A percentile compares a stretch with the other conserved stretches of the same genome.
Conservation (phyloP, 2,113 vertebrate genomes). For the Climacteris rufus region DNA sequence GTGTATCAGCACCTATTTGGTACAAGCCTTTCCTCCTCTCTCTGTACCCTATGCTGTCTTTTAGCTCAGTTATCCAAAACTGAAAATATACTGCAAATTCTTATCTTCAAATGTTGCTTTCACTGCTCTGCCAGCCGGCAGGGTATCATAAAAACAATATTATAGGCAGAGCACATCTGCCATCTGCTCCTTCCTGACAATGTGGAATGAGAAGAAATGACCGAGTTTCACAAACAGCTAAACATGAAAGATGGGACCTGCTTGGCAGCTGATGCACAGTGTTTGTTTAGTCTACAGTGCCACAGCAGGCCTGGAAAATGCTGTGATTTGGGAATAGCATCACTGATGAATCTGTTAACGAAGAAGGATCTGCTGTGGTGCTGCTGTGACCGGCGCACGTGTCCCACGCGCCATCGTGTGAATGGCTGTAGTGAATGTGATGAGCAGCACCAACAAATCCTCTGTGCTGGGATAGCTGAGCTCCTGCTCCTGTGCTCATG, state of each 20-base stretch:
- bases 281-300: neutral
- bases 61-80: neutral
- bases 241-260: conserved; percentile 35
- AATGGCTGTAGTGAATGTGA: neutral
- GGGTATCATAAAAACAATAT: conserved; percentile 9
- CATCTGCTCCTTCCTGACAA: conserved; percentile 42
- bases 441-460: neutral
- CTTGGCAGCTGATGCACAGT: neutral
- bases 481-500: neutral
- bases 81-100: conserved; percentile 3
- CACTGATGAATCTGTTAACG: neutral
- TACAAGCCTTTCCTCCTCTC: neutral
- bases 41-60: neutral
- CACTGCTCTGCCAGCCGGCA: neutral
- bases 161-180: conserved; percentile 33
- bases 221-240: conserved; percentile 11
- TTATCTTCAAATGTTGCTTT: conserved; percentile 6
- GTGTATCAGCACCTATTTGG: neutral
- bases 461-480: neutral
- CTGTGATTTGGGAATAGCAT: neutral
- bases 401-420: neutral
- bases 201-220: conserved; percentile 39
- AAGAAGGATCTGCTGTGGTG: neutral
- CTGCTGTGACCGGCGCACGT: neutral
- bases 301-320: neutral